Conservation (phyloP, 2,113 vertebrate genomes). For the Rhea pennata region DNA sequence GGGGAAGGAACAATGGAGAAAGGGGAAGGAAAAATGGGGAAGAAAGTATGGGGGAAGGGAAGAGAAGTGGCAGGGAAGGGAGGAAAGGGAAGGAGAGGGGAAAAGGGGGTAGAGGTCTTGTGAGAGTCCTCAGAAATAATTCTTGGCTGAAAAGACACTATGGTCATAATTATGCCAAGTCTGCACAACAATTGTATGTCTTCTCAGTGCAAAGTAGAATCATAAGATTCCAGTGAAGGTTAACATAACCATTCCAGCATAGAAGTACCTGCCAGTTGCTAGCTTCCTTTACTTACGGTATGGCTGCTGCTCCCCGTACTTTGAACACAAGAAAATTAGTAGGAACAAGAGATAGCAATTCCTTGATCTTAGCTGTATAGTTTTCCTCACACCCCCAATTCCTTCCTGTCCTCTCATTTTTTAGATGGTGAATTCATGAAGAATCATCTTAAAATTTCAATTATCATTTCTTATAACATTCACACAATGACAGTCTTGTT, state of each 20-base stretch:
- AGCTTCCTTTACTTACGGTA: not conserved
- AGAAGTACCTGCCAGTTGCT: not conserved
- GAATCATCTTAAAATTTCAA: not conserved
- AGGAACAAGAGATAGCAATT: not conserved
- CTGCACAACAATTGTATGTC: not conserved
- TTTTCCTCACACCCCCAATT: not conserved
- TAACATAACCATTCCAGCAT: not conserved
- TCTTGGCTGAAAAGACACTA: not conserved
- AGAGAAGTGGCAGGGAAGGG: no score
- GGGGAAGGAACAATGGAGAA: no score
- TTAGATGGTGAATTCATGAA: not conserved
- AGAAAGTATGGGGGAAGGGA: no score
- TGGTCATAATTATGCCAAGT: constrained; percentile 3
- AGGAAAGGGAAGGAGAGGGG: no score
- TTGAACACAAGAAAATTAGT: not conserved
- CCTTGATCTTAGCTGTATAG: not conserved
- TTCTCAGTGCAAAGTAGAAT: not conserved
- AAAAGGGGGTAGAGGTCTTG: not conserved
- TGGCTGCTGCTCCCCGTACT: not conserved
- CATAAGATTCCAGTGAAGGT: not conserved
- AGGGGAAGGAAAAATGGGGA: no score
- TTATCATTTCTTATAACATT: not conserved
- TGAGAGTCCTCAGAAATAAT: constrained; percentile 17
- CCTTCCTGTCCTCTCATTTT: not conserved
- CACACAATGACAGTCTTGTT: not conserved